Evolutionary conservation across 2,797 vertebrate species (phyloP).

Genomic region (Darevskia mixta): DNA sequence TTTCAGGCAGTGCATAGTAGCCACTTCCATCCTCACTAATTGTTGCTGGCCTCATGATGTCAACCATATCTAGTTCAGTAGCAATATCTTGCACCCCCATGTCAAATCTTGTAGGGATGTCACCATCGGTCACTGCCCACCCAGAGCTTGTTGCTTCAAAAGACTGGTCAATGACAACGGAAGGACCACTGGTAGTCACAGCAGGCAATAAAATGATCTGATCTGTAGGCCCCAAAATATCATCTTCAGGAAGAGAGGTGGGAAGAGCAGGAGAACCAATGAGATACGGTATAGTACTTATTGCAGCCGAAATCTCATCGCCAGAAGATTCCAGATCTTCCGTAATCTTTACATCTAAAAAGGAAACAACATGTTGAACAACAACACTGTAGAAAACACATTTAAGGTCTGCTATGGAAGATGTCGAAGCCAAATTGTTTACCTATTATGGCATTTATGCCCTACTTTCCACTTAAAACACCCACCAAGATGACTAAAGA

Average conservation of each 20-base stretch:
- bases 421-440: neutral
- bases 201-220: constrained; percentile 21
- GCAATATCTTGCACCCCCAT: constrained; percentile 63
- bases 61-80: constrained; percentile 63
- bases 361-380: neutral
- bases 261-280: constrained; percentile 47
- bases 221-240: neutral
- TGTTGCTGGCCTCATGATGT: constrained; percentile 54
- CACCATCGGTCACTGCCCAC: neutral
- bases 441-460: neutral
- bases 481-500: too few species aligned
- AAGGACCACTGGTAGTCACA: constrained; percentile 36
- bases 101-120: fast-evolving
- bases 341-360: constrained; percentile 65
- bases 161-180: constrained; percentile 51
- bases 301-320: constrained; percentile 30
- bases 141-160: constrained; percentile 14
- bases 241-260: constrained; percentile 21
- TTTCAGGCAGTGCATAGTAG: constrained; percentile 43
- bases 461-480: neutral
- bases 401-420: neutral
- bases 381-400: neutral
- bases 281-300: constrained; percentile 57
- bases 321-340: constrained; percentile 70
- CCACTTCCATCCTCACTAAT: constrained; percentile 76